Evolutionary conservation across 2,888 invertebrate species (phyloP).

Genomic region (Pristionchus mayeri): DNA sequence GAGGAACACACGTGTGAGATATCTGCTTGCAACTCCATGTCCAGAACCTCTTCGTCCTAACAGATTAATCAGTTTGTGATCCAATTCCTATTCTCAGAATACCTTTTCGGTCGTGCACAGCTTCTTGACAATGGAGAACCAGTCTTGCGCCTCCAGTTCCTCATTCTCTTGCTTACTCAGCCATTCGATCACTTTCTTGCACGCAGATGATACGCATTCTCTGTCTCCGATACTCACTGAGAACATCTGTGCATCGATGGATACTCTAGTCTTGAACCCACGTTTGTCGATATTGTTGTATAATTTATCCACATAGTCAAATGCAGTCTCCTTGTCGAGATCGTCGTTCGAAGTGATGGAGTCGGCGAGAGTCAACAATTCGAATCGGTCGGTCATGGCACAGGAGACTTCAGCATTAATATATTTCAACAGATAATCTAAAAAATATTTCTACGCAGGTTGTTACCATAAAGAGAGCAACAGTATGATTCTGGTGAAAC

Average conservation of each 20-base stretch:
- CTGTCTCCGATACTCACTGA: conserved; percentile 10
- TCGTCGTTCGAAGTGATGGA: neutral
- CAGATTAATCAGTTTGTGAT: neutral
- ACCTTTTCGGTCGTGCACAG: neutral
- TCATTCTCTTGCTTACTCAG: neutral
- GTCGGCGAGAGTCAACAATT: neutral
- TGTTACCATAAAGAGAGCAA: too few relatives aligned
- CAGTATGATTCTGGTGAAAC: neutral
- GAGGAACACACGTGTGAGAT: neutral
- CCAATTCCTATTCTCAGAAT: neutral
- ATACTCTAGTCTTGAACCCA: neutral
- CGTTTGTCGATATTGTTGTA: neutral
- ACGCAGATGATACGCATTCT: neutral
- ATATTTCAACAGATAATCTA: neutral
- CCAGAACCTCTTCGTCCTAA: neutral
- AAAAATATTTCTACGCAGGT: neutral
- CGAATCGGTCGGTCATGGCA: neutral
- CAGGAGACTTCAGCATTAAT: neutral
- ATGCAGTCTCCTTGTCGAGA: neutral
- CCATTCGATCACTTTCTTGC: conserved; percentile 20
- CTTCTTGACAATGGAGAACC: conserved; percentile 29
- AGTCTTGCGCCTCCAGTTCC: neutral
- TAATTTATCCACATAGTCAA: neutral
- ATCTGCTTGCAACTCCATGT: neutral
- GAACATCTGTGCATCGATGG: neutral